Percentiles rank a stretch among this genome's conserved stretches.
These are phyloP conservation scores for Neomicropteryx cornuta DNA, from an alignment of 1,140 invertebrate genomes.

Conservation along the genomic window DNA sequence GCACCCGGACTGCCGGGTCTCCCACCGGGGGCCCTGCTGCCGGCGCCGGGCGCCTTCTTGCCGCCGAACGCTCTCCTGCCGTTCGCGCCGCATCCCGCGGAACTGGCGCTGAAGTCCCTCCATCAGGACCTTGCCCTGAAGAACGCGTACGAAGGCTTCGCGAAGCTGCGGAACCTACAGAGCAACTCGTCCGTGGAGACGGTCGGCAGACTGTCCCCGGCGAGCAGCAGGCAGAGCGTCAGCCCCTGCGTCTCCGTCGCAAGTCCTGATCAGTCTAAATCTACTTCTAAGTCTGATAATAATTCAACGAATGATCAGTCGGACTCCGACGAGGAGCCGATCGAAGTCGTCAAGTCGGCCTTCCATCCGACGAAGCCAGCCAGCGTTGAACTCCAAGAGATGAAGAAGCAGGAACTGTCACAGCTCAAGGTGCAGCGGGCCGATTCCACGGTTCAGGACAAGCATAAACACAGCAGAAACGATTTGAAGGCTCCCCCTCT, in stretches of 20 bases:
- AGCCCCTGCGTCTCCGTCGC: slow-evolving; percentile 37
- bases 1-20: slow-evolving; percentile 34
- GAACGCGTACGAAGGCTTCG: slow-evolving; percentile 31
- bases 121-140: slow-evolving; percentile 29
- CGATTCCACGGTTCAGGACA: slow-evolving; percentile 46
- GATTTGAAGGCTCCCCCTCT: slow-evolving; percentile 51
- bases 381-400: slow-evolving; percentile 33
- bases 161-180: slow-evolving; percentile 26
- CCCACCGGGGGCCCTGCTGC: slow-evolving; percentile 37
- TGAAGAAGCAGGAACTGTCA: slow-evolving; percentile 21
- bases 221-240: slow-evolving; percentile 40
- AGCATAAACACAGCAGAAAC: slow-evolving; percentile 22
- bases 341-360: slow-evolving; percentile 65
- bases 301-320: slow-evolving; percentile 52
- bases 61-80: slow-evolving; percentile 32
- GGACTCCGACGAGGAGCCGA: slow-evolving; percentile 52
- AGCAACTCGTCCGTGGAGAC: slow-evolving; percentile 35
- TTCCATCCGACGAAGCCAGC: slow-evolving; percentile 48
- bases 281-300: slow-evolving; percentile 42
- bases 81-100: slow-evolving; percentile 33
- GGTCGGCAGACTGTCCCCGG: slow-evolving; percentile 39
- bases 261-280: slow-evolving; percentile 34
- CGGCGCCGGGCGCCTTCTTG: slow-evolving; percentile 36
- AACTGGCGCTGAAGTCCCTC: slow-evolving; percentile 29
- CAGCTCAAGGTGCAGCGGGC: slow-evolving; percentile 36